A percentile compares a stretch with the other conserved stretches of the same genome.
These are phyloP conservation scores for Pristionchus entomophagus DNA, from an alignment of 2,888 invertebrate species.

Conservation along the genomic window DNA sequence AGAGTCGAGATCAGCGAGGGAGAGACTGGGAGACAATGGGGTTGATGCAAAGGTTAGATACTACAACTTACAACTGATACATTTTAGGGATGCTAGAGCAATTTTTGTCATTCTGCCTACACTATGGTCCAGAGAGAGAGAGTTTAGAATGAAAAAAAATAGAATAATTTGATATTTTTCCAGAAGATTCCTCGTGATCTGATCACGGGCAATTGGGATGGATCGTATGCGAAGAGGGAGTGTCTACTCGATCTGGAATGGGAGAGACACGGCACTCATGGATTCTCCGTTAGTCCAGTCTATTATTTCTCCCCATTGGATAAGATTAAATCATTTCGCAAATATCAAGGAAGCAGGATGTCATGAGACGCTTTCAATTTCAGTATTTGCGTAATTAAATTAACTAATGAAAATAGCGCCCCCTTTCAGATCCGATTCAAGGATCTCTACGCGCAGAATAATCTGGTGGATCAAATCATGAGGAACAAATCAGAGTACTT, in stretches of 20 bases:
- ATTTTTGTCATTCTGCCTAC: too few relatives aligned
- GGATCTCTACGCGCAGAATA: not conserved
- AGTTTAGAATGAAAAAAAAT: too few relatives aligned
- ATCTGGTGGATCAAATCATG: not conserved
- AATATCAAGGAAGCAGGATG: too few relatives aligned
- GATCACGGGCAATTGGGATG: not conserved
- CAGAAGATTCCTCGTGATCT: not conserved
- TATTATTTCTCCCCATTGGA: not conserved
- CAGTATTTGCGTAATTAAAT: not conserved
- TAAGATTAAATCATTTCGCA: too few relatives aligned
- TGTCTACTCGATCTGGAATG: constrained; percentile 19
- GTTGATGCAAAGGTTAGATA: not conserved
- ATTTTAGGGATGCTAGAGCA: too few relatives aligned
- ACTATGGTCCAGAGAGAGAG: too few relatives aligned
- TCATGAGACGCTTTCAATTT: not conserved
- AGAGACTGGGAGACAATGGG: not conserved
- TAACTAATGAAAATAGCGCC: too few relatives aligned
- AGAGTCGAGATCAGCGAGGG: not conserved
- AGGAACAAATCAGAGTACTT: not conserved
- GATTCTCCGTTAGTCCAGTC: not conserved
- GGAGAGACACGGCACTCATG: constrained; percentile 1
- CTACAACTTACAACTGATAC: not conserved
- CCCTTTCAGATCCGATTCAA: not conserved
- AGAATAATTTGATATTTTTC: not conserved
- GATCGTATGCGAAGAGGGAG: constrained; percentile 17